Base-by-base conservation (phyloP, 2,888 invertebrate species). In the Sepiola atlantica region DNA sequence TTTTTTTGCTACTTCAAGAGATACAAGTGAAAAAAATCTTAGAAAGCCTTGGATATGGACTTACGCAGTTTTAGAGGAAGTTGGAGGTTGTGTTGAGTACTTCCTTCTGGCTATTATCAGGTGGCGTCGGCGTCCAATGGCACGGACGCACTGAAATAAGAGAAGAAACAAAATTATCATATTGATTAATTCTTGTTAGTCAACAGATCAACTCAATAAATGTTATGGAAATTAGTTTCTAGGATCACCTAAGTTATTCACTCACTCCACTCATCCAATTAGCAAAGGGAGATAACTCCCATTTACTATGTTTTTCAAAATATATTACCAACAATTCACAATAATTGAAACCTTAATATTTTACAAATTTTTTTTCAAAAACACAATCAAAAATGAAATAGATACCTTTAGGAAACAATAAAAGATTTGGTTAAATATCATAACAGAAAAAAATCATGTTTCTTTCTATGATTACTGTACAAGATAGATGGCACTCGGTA, bases 31-130 rank as follows among this genome's bases (percentile, higher is more conserved):
- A 77, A 77, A 77, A n/a, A 28, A 61, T 28, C 2, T 28, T 45
- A 45, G 45, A 45, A 45, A 45, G 45, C 45, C 45, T 45, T 45
- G 45, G 35, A 90, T 24, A 21, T 45, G 45, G 20, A 55, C 92
- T 92, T 54, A 92, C 92, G 45, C 54, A 28, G 28, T 14, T 54
- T 8, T 54, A 55, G 35, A 92, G 77, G n/a, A n/a, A 92, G 24
- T 12, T 45, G 92, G 55, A 18, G 92, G 35, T 92, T 92, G 45
- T 92, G 92, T 92, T n/a, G 92, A 92, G 54, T 55, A 55, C 35
- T 92, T 92, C 55, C 92, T 92, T 92, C 92, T 92, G 45, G 92
- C 35, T n/a, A 55, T 28, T 54, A 92, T 92, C 54, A 92, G 55
- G 92, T 45, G 54, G 54, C 55, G 54, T 2, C 55, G 92, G 6